Percentiles rank a stretch among this genome's conserved stretches.
These are phyloP conservation scores for Epinephelus coioides DNA, from an alignment of 2,797 vertebrate genomes.

Conservation along the genomic window DNA sequence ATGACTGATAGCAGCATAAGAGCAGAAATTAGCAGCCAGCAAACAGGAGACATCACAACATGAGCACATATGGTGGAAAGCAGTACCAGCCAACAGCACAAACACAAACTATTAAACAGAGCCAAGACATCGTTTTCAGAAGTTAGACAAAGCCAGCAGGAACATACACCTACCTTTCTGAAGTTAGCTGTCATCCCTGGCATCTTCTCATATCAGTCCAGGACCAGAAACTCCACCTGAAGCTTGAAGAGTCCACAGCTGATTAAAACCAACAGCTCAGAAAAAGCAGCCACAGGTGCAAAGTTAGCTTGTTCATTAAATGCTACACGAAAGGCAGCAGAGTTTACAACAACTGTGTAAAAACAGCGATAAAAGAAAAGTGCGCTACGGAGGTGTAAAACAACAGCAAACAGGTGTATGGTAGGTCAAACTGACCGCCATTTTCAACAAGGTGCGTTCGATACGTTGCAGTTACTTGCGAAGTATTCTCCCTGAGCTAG, in stretches of 20 bases:
- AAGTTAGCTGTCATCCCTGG: not conserved
- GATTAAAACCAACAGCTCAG: no score
- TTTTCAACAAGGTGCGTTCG: not conserved
- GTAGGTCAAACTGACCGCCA: no score
- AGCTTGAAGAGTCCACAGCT: not conserved
- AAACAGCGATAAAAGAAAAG: not conserved
- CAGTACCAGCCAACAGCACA: not conserved
- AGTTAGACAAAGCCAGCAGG: not conserved
- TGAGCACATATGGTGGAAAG: not conserved
- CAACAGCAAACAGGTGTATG: not conserved
- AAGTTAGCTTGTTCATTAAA: not conserved
- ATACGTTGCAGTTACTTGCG: not conserved
- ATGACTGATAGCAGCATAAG: not conserved
- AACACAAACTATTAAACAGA: not conserved
- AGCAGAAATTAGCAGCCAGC: conserved; percentile 13
- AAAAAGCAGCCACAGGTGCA: not conserved
- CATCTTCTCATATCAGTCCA: not conserved
- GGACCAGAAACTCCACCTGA: not conserved
- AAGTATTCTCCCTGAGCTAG: not conserved
- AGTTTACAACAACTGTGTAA: not conserved
- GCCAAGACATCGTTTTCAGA: not conserved
- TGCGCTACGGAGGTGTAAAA: not conserved
- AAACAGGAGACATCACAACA: not conserved
- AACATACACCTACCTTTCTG: not conserved
- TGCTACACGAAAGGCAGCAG: not conserved